Conservation (phyloP, 1,140 invertebrate species). For the Oncopodura yosiiana region DNA sequence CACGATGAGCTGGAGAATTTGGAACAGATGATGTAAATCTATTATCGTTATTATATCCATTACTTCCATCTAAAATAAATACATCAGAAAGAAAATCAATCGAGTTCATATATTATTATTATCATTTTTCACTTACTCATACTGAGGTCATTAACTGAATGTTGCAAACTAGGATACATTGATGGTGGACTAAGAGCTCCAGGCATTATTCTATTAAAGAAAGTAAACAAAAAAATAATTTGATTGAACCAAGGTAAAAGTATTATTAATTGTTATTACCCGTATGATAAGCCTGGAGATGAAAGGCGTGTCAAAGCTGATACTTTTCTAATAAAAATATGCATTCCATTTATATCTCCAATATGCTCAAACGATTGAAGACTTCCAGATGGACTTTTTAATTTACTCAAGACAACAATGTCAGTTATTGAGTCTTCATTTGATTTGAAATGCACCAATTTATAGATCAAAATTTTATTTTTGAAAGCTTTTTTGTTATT, state of each 20-base stretch:
- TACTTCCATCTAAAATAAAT: background rate
- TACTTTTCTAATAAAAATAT: constrained; percentile 31
- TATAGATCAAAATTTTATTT: constrained; percentile 42
- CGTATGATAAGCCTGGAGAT: constrained; percentile 25
- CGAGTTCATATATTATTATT: background rate
- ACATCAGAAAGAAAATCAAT: background rate
- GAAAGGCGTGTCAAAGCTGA: constrained; percentile 30
- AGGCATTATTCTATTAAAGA: constrained; percentile 17
- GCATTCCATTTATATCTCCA: constrained; percentile 43
- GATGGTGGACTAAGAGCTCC: background rate
- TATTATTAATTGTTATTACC: constrained; percentile 12
- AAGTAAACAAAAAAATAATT: background rate
- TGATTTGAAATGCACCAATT: constrained; percentile 38
- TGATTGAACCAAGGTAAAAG: background rate
- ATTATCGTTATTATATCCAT: background rate
- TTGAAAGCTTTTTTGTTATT: constrained; percentile 43
- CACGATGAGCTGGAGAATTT: background rate
- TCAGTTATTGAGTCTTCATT: constrained; percentile 43
- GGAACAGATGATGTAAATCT: constrained; percentile 6
- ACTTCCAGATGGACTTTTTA: constrained; percentile 40
- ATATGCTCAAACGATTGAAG: constrained; percentile 42
- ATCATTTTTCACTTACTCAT: constrained; percentile 4
- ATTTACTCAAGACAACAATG: constrained; percentile 41
- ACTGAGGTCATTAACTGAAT: constrained; percentile 20
- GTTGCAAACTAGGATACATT: constrained; percentile 24